These are phyloP conservation scores for Eurosta solidaginis DNA, from an alignment of 1,140 invertebrate species.

Conservation along the genomic window DNA sequence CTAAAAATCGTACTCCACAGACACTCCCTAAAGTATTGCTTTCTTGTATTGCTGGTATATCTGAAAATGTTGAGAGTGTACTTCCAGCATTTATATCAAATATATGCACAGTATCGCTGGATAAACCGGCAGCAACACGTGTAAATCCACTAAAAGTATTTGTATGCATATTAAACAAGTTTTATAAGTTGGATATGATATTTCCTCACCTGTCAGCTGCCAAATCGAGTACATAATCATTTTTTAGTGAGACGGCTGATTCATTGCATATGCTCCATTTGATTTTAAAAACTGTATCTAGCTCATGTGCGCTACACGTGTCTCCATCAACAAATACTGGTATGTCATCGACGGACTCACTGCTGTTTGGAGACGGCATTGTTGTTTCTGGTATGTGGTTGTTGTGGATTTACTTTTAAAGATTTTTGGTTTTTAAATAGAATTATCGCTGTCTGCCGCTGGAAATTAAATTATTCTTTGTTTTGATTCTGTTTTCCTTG, in stretches of 20 bases:
- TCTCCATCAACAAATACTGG: constrained; percentile 40
- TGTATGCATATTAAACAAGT: neutral
- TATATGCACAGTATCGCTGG: constrained; percentile 43
- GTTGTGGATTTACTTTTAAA: neutral
- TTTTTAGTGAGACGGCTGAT: constrained; percentile 40
- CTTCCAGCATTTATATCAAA: constrained; percentile 41
- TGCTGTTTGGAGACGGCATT: neutral
- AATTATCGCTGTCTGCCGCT: neutral
- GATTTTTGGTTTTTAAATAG: neutral
- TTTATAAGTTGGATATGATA: neutral
- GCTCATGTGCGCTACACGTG: constrained; percentile 42
- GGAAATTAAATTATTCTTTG: neutral
- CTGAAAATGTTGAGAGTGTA: neutral
- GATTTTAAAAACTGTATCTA: constrained; percentile 38
- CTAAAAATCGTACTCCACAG: constrained; percentile 49
- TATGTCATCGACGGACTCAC: neutral
- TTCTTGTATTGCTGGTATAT: neutral
- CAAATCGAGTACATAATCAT: constrained; percentile 45
- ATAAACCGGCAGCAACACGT: constrained; percentile 45
- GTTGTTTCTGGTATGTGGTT: neutral
- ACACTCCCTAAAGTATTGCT: neutral
- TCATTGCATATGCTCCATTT: constrained; percentile 43
- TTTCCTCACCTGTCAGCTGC: constrained; percentile 35
- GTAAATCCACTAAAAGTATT: constrained; percentile 34
- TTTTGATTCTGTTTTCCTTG: no score